These are phyloP conservation scores for Bombus waltoni DNA, from an alignment of 1,140 invertebrate species.

Conservation along the genomic window DNA sequence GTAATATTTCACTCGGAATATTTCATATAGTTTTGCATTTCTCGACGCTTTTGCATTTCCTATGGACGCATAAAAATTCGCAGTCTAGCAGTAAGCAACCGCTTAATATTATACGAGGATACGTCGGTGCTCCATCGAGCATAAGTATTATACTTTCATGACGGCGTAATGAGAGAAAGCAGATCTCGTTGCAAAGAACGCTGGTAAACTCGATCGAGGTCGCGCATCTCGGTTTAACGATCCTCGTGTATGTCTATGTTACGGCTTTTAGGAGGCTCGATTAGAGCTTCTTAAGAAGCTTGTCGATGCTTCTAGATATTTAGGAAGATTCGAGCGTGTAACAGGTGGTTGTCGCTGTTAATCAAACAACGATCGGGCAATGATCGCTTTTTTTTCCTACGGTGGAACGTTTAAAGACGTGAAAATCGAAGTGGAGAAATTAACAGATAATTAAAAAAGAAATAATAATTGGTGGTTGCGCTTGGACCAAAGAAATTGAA, in stretches of 20 bases:
- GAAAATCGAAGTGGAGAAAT: too few relatives aligned
- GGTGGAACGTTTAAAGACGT: too few relatives aligned
- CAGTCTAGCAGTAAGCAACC: neutral
- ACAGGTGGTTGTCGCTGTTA: neutral
- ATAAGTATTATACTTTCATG: slow-evolving; percentile 57
- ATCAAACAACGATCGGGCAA: too few relatives aligned
- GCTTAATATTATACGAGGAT: neutral
- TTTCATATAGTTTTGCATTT: too few relatives aligned
- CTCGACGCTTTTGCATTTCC: too few relatives aligned
- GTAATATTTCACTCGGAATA: too few relatives aligned
- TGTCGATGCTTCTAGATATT: neutral
- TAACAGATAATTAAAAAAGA: too few relatives aligned
- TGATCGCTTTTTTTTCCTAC: too few relatives aligned
- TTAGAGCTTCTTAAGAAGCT: neutral
- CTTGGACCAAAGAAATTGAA: too few relatives aligned
- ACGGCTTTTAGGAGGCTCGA: neutral
- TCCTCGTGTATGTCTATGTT: neutral
- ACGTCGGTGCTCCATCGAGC: slow-evolving; percentile 40
- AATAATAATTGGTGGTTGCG: too few relatives aligned
- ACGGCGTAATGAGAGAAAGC: slow-evolving; percentile 59
- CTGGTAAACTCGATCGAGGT: slow-evolving; percentile 53
- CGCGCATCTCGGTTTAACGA: slow-evolving; percentile 10
- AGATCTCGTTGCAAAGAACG: slow-evolving; percentile 43
- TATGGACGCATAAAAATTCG: too few relatives aligned
- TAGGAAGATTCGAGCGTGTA: neutral